A percentile compares a stretch with the other conserved stretches of the same genome.
Conservation (phyloP, 2,113 vertebrate species). For the Piprites chloris region DNA sequence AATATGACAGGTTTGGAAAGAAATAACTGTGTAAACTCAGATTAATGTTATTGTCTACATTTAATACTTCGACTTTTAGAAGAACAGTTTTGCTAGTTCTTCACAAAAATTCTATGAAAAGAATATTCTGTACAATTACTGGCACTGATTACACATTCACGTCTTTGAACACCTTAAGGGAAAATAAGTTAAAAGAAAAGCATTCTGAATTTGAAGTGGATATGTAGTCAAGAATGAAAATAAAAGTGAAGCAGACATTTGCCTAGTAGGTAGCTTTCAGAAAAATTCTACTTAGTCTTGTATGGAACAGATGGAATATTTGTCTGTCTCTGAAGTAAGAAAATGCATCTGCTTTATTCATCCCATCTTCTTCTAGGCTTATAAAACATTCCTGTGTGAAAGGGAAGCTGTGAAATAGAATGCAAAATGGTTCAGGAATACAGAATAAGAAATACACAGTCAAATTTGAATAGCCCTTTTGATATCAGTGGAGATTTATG, state of each 20-base stretch:
- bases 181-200: conserved; percentile 34
- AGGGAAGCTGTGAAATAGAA: background rate
- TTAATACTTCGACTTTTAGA: background rate
- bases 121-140: background rate
- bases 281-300: background rate
- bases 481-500: background rate
- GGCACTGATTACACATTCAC: conserved; percentile 1
- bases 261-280: conserved; percentile 6
- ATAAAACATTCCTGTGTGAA: background rate
- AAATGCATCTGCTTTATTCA: conserved; percentile 22
- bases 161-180: conserved; percentile 16
- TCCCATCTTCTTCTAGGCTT: background rate
- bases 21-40: background rate
- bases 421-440: background rate
- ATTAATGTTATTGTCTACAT: background rate
- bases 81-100: background rate
- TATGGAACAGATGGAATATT: conserved; percentile 17
- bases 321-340: conserved; percentile 20
- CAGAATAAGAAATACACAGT: background rate
- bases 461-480: background rate
- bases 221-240: conserved; percentile 29
- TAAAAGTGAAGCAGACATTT: conserved; percentile 30
- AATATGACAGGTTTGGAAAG: background rate
- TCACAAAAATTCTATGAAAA: background rate
- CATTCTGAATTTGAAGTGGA: conserved; percentile 10